Evolutionary conservation across 2,888 invertebrate genomes (phyloP), one percentile per base, ranked within the genome.

Genomic region (Pachycephus smyrnensis): DNA sequence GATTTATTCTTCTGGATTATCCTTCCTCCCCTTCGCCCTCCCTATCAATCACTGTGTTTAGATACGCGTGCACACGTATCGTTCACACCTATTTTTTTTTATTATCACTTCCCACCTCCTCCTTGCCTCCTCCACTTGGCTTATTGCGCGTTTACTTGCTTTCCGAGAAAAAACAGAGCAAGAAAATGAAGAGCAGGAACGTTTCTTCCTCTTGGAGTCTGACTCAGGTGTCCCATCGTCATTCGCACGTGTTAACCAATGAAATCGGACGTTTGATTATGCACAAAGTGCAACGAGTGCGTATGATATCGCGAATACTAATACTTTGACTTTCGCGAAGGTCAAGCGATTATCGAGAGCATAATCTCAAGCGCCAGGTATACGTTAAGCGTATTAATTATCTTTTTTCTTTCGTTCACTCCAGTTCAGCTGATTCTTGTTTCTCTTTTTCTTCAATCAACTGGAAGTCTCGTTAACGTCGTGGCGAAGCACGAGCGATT

Each of bases 151-250:
- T 55, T 55, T 55, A 23, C 40, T 55, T 1, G 23, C 23, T 55
- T 55, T 55, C 40, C 40, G 40, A 55, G 71, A 71, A 30, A 71
- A 71, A 30, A 71, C 11, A 32, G 3, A 30, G 71, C n/a, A 4
- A 55, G 6, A 23, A 55, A 15, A 9, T 15, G 40, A 55, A 23
- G 23, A 55, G 69, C 79, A 69, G 75, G 37, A 69, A 69, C 73
- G n/a, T 73, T 75, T 73, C 71, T 40, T 32, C 69, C 75, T 68
- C 75, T 37, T 75, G 73, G 55, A 23, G 2, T 55, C 40, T 55
- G 40, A 55, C 40, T 55, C 40, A 23, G 40, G 40, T 23, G 9
- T 15, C 23, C 23, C 40, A 55, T 23, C 40, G 40, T 23, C 40
- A 55, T 55, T 23, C 23, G 40, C 40, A 55, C 40, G 40, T 55